A percentile compares a stretch with the other conserved stretches of the same genome.
Conservation (phyloP, 2,113 vertebrate species). For the Pontoporia blainvillei region DNA sequence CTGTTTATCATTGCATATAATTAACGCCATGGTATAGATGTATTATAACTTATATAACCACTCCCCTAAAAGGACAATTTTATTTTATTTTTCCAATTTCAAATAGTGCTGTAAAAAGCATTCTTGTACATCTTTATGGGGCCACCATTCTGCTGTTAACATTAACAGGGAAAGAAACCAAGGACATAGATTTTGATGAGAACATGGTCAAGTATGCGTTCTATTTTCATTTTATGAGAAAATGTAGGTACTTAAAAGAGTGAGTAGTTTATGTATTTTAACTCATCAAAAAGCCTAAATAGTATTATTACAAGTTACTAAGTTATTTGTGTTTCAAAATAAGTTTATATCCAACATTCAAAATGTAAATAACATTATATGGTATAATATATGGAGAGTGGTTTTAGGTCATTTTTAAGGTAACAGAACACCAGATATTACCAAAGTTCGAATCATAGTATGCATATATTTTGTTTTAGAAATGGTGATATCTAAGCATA, state of each 20-base stretch:
- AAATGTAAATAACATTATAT: background rate
- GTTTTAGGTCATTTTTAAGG: background rate
- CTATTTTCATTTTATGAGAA: background rate
- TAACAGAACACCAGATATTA: background rate
- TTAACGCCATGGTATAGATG: background rate
- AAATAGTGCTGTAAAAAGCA: background rate
- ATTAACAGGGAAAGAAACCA: background rate
- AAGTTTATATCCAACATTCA: background rate
- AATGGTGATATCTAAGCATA: background rate
- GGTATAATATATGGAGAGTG: background rate
- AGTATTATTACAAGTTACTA: background rate
- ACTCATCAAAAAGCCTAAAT: background rate
- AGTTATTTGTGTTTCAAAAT: background rate
- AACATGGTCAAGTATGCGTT: background rate
- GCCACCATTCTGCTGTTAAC: background rate
- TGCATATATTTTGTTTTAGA: background rate
- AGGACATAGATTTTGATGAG: background rate
- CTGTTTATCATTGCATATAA: background rate
- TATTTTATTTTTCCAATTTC: background rate
- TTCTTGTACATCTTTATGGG: background rate
- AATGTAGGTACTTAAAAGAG: background rate
- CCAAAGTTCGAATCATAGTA: background rate
- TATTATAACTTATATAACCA: background rate
- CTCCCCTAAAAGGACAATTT: background rate
- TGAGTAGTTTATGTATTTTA: background rate